Conservation (phyloP, 2,797 vertebrate species). For the Microctenopoma stevenorrisi region DNA sequence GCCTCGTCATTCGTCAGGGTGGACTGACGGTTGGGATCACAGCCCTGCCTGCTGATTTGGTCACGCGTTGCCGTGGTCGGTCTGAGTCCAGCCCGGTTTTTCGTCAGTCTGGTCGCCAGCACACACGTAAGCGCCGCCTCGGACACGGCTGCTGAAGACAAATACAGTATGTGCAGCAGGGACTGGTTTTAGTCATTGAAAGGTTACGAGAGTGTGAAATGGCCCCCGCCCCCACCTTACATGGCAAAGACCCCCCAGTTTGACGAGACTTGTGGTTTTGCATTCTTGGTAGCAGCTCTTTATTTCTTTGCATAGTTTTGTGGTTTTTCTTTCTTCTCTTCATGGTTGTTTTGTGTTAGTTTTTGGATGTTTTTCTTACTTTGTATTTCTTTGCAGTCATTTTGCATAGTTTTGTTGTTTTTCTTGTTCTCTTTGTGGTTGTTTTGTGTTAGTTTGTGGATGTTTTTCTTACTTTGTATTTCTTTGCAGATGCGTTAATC, state of each 20-base stretch:
- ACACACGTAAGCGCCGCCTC: slow-evolving; percentile 1
- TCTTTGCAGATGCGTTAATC: too few relatives aligned
- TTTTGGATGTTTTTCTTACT: too few relatives aligned
- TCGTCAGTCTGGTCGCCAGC: neutral
- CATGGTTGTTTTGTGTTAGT: too few relatives aligned
- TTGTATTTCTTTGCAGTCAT: too few relatives aligned
- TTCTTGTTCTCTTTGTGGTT: too few relatives aligned
- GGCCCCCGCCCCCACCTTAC: neutral
- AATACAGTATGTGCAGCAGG: neutral
- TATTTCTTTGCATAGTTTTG: too few relatives aligned
- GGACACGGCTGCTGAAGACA: neutral
- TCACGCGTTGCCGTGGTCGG: neutral
- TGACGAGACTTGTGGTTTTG: neutral
- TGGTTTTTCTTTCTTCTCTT: too few relatives aligned
- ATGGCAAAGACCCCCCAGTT: neutral
- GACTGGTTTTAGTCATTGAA: neutral
- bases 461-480: too few relatives aligned
- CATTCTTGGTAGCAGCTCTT: neutral
- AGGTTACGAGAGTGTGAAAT: neutral
- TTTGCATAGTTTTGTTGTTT: too few relatives aligned
- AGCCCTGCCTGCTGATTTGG: neutral
- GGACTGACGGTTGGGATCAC: neutral
- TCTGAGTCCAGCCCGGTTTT: neutral
- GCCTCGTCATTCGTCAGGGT: neutral
- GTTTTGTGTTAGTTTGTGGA: too few relatives aligned